Base-by-base conservation (phyloP, 1,140 invertebrate genomes). In the Lithobius niger region DNA sequence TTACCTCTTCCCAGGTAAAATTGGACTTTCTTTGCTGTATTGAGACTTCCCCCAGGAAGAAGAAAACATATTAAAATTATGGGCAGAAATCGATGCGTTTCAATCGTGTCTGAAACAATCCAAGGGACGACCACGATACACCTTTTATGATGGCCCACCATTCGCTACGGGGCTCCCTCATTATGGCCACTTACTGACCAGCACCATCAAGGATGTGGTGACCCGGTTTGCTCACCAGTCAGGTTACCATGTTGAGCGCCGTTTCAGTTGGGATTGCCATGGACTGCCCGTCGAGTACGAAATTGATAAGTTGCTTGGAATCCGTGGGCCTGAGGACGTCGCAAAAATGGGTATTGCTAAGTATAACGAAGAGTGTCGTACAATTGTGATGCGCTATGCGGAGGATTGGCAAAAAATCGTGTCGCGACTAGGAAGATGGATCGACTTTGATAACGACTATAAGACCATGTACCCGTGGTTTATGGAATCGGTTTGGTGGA, bases 201-300 rank as follows among this genome's bases (percentile, higher is more conserved):
- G 97, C 27, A 98, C 95, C 2, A 98, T 99, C 54, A 99, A 99
- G 75, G 97, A 99, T 73, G 86, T 98, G 60, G 88, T 99, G 0
- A 97, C 96, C 0, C 75, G 96, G 56, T 99, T 92, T 79, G 95
- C 95, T 3, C 90, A 97, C 74, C 94, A 97, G 70, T 88, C 82
- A 73, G 96, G 96, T 0, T 91, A 79, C 70, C 82, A 99, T 72
- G 96, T 99, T 3, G 95, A 99, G 67, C 79, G 97, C 54, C 75
- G 96, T 43, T 99, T 99, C 76, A 97, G 97, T 15, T 99, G 97
- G 97, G 97, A 99, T 78, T 96, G 90, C 64, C 97, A 99, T 75
- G 97, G 97, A 19, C 72, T 99, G 27, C 97, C 93, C 1, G 90
- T 97, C 18, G 70, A 82, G 65, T 82, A 74, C 69, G 93, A 99